Base-by-base conservation (phyloP, 2,888 invertebrate species). In the Pseudococcus longispinus region DNA sequence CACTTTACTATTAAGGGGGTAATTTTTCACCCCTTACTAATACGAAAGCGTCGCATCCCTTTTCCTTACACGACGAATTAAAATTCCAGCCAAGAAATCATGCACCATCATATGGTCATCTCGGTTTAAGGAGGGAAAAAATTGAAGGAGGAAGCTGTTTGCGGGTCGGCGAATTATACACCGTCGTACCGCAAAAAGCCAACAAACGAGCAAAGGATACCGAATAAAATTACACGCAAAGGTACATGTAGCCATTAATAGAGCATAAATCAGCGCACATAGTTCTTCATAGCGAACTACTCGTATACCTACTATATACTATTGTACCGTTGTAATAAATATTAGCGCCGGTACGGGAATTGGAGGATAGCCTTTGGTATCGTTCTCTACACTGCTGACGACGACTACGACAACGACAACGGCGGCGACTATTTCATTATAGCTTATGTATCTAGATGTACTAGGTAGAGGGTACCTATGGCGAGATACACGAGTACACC, bases 181-280 rank as follows among this genome's bases (percentile, higher is more conserved):
- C 70, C 29, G 70, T 5, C 4, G 23, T 9, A 9, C 42, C n/a
- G 42, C 77, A 80, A 42, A 80, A 80, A 37, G 77, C 77, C 70
- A 32, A 80, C 26, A 80, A 80, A 20, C 77, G 77, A 74, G 42
- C 42, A 20, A 20, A 37, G 37, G 42, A 42, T 42, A 42, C n/a
- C 77, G 77, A 74, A 74, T 74, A 74, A 74, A 74, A 74, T 74
- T 74, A 74, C 74, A 60, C 60, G 60, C 60, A 37, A 74, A 80
- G 77, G 77, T 80, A 80, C 37, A 37, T 80, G 37, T 80, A 42
- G 70, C 77, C 77, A 80, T 80, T 80, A 80, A 80, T 80, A 80
- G 77, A 80, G 77, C 77, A 80, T 80, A 80, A 80, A 80, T 80
- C 77, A 80, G 77, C 42, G 77, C 70, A 60, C 60, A 60, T 20